These are phyloP conservation scores for Enchytraeus crypticus DNA, from an alignment of 2,888 invertebrate genomes.

Conservation along the genomic window DNA sequence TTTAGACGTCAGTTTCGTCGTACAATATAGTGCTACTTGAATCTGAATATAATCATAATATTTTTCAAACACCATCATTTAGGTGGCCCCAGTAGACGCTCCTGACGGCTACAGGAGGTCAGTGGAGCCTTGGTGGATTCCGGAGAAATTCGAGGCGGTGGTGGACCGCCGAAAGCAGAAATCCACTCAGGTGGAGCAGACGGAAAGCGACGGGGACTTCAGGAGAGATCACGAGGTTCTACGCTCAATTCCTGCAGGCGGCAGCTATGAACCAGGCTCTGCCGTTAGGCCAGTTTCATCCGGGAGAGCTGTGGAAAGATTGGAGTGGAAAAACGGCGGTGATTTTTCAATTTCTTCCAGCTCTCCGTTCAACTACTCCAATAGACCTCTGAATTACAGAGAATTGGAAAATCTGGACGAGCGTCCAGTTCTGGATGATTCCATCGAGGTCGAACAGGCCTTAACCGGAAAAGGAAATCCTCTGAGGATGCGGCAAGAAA, in stretches of 20 bases:
- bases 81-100: background rate
- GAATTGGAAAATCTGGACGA: background rate
- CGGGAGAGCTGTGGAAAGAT: background rate
- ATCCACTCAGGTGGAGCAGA: background rate
- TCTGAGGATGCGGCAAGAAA: background rate
- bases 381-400: background rate
- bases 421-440: background rate
- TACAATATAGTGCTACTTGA: too few species aligned
- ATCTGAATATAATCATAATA: too few species aligned
- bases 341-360: too few species aligned
- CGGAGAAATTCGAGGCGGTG: conserved; percentile 16
- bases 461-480: background rate
- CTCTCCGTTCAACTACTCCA: background rate
- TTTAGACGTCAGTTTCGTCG: too few species aligned
- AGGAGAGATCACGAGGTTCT: background rate
- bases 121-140: conserved; percentile 15
- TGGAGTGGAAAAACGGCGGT: background rate
- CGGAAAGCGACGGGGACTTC: background rate
- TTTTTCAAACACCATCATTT: too few species aligned
- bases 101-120: background rate
- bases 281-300: background rate
- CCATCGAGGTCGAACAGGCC: background rate
- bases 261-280: background rate
- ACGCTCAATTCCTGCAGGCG: background rate
- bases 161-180: conserved; percentile 22